Base-by-base conservation (phyloP, 2,113 vertebrate genomes). In the Dipodomys merriami region DNA sequence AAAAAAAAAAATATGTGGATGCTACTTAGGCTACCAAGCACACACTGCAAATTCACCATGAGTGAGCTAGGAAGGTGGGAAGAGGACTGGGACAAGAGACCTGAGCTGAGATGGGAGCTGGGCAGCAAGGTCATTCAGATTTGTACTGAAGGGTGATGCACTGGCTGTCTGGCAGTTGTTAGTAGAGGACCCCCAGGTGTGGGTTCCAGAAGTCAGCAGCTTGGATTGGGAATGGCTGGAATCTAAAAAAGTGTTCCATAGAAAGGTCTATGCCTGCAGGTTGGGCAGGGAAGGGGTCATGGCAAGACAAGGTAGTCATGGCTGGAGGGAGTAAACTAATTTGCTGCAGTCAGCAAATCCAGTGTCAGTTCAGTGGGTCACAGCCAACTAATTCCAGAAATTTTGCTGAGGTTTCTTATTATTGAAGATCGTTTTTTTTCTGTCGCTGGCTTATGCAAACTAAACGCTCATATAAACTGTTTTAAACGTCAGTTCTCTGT, bases 401-500 rank as follows among this genome's bases (percentile, higher is more conserved):
- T 39, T 65, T 30, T 86, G 46, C 86, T 67, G 33, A 83, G 46
- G 35, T 15, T 84, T 29, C 25, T 81, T 53, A 44, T 81, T 65
- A 25, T 27, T 62, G 65, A 64, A 88, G 53, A 57, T 49, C 10
- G 18, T 25, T 80, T 95, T 69, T 83, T 95, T 69, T 53, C 80
- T 77, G 1, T 80, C 78, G 20, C 91, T 76, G 57, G 11, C 15
- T 16, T 91, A 9, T 72, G 73, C n/a, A 72, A 46, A 83, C 57
- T 39, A 76, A 49, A 73, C 44, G 18, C 69, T 91, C 33, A 39
- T 12, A 60, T n/a, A 57, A 73, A 39, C 57, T 57, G 22, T 64
- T 94, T 83, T 62, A 83, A 65, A 74, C 20, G n/a, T 85, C 3
- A 39, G 0, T 53, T 78, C 57, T n/a, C 44, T 82, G 7, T 64